Base-by-base conservation (phyloP, 2,888 invertebrate species). In the Leucophenga maculata region DNA sequence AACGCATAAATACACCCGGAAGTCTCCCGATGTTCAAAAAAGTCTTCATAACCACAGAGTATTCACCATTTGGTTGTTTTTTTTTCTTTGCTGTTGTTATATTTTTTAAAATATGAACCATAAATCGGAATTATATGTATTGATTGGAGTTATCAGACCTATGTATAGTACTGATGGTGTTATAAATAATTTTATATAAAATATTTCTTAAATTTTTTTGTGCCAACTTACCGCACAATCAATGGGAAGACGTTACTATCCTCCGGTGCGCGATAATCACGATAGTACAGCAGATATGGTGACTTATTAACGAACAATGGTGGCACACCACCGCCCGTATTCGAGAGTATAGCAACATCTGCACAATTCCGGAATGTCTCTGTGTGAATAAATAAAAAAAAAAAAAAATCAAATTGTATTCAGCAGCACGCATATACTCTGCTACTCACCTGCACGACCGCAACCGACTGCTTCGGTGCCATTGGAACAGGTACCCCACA, bases 341-440 rank as follows among this genome's bases (percentile, higher is more conserved):
- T 95, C 39, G 95, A 94, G 8, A 94, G 90, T 75, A 97, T 94
- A 68, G 92, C 93, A 69, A 97, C 92, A 86, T 97, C 97, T 0
- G 97, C 96, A 85, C 97, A 97, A 86, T 97, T 97, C 72, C 95
- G 90, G 89, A 97, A 97, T 0, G 95, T 96, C 89, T 97, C 97
- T 89, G 69, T 6, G n/a, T n/a, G n/a, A n/a, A n/a, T 70, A 69
- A 18, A 52, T 31, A 54, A 16, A 18, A 54, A 22, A 16, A 54
- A 13, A 18, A 11, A 9, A 11, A 1, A 18, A 65, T 50, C 22
- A 18, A 26, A 22, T n/a, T 54, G 8, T 20, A 26, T 20, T 6
- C 31, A 18, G 18, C 14, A 16, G 22, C 3, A n/a, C n/a, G n/a
- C 50, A 20, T 31, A 46, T 39, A 60, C 14, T 32, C 22, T 39